Conservation (phyloP, 2,888 invertebrate species). For the Parnassius smintheus region DNA sequence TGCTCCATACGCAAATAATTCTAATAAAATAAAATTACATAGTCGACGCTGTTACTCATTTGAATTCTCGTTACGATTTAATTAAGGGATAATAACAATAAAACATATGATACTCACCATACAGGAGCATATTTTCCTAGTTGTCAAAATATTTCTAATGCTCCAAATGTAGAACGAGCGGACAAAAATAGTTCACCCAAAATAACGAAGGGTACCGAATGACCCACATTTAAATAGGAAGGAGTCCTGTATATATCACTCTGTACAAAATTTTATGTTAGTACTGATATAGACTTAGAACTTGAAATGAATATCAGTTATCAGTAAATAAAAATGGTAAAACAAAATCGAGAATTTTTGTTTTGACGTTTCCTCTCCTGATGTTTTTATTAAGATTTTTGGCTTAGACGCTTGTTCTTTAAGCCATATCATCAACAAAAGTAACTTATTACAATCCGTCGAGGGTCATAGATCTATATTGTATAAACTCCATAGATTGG, state of each 20-base stretch:
- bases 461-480: too few species aligned
- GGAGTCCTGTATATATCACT: conserved; percentile 17
- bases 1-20: too few species aligned
- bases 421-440: too few species aligned
- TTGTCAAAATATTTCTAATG: conserved; percentile 74
- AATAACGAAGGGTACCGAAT: conserved; percentile 56
- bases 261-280: conserved; percentile 6
- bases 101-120: conserved; percentile 51
- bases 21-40: too few species aligned
- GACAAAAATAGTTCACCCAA: conserved; percentile 76
- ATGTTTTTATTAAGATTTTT: too few species aligned
- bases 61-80: not conserved
- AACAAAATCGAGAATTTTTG: conserved; percentile 62
- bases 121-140: conserved; percentile 74
- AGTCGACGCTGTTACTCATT: too few species aligned
- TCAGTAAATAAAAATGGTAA: conserved; percentile 49
- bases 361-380: conserved; percentile 67
- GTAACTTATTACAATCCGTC: too few species aligned
- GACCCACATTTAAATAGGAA: conserved; percentile 25
- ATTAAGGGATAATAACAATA: not conserved
- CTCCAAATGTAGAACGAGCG: conserved; percentile 77
- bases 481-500: too few species aligned
- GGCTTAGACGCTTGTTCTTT: too few species aligned
- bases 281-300: conserved; percentile 31
- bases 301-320: conserved; percentile 36